Conservation (phyloP, 2,888 invertebrate genomes). For the Prosopocoilus inquinatus region DNA sequence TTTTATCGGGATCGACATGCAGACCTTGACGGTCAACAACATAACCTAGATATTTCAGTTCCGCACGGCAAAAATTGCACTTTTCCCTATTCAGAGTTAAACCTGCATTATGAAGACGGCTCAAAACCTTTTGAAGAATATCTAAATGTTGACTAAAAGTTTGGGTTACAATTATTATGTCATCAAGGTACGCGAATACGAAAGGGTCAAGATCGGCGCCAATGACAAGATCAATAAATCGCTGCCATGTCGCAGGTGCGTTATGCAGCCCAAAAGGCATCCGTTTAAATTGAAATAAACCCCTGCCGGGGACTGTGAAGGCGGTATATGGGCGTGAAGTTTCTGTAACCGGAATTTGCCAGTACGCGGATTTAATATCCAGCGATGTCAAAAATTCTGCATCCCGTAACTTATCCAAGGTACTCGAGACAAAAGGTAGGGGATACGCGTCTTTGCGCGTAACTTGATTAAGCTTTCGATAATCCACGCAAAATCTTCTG, state of each 20-base stretch:
- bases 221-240: conserved; percentile 32
- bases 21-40: conserved; percentile 28
- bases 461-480: conserved; percentile 34
- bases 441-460: conserved; percentile 37
- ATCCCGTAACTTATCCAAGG: conserved; percentile 32
- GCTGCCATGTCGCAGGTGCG: conserved; percentile 32
- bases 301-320: conserved; percentile 24
- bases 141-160: conserved; percentile 9
- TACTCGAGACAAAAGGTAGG: conserved; percentile 33
- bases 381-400: conserved; percentile 36
- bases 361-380: conserved; percentile 35
- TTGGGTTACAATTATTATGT: conserved; percentile 14
- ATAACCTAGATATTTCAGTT: conserved; percentile 35
- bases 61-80: conserved; percentile 21
- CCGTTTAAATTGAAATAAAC: conserved; percentile 23
- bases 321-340: conserved; percentile 17
- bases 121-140: conserved; percentile 18
- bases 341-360: conserved; percentile 29
- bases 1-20: conserved; percentile 26
- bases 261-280: conserved; percentile 36
- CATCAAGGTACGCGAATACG: conserved; percentile 20
- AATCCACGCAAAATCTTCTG: conserved; percentile 37
- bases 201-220: conserved; percentile 28
- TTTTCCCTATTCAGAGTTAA: conserved; percentile 29
- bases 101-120: conserved; percentile 19